Conservation (phyloP, 2,888 invertebrate species). For the Cosmopolites sordidus region DNA sequence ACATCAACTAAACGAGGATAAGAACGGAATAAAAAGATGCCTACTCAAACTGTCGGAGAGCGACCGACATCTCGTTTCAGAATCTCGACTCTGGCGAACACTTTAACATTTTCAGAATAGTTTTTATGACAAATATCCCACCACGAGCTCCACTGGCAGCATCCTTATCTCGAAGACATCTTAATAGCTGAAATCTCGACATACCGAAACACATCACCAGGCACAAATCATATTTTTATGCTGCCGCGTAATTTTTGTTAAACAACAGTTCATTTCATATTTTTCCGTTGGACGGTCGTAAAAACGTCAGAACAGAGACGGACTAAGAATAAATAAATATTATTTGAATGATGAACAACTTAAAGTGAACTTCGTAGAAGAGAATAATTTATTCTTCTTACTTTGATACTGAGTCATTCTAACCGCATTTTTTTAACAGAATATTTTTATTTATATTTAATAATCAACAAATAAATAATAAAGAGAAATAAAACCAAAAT, state of each 20-base stretch:
- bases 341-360: too few species aligned
- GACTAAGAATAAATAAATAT: neutral
- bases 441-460: too few species aligned
- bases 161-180: conserved; percentile 5
- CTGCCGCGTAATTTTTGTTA: neutral
- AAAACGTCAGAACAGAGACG: neutral
- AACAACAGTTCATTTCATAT: neutral
- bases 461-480: too few species aligned
- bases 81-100: neutral
- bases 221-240: conserved; percentile 1
- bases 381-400: too few species aligned
- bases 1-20: too few species aligned
- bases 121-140: conserved; percentile 6
- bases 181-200: conserved; percentile 3
- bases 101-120: conserved; percentile 3
- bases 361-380: too few species aligned
- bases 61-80: neutral
- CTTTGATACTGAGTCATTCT: too few species aligned
- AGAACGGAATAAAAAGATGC: too few species aligned
- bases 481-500: too few species aligned
- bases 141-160: neutral
- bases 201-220: neutral
- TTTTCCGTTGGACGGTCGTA: conserved; percentile 1
- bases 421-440: too few species aligned
- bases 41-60: neutral